A percentile compares a stretch with the other conserved stretches of the same genome.
These are phyloP conservation scores for Phaonia tiefii DNA, from an alignment of 2,888 invertebrate genomes.

Conservation along the genomic window DNA sequence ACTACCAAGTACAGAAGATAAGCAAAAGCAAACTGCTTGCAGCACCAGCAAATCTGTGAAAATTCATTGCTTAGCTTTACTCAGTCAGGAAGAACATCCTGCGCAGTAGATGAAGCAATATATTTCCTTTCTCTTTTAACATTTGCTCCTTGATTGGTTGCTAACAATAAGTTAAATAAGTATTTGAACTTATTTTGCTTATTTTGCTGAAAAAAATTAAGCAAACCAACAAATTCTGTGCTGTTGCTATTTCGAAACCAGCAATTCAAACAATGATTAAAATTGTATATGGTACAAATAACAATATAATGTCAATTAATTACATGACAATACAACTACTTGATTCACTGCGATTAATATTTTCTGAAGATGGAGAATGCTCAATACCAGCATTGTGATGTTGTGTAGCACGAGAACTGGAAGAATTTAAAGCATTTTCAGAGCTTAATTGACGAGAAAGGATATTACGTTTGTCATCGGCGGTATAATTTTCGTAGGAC, in stretches of 20 bases:
- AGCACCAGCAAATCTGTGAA: no score
- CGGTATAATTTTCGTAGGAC: constrained; percentile 60
- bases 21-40: no score
- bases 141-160: no score
- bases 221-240: no score
- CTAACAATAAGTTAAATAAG: no score
- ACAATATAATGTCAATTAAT: constrained; percentile 15
- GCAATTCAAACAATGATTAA: constrained; percentile 67
- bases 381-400: constrained; percentile 35
- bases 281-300: constrained; percentile 52
- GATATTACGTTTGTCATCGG: constrained; percentile 71
- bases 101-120: no score
- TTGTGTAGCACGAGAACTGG: constrained; percentile 32
- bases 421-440: constrained; percentile 52
- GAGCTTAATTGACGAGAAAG: constrained; percentile 67
- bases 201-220: no score
- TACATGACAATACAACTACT: constrained; percentile 73
- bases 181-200: no score
- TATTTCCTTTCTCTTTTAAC: no score
- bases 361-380: constrained; percentile 39
- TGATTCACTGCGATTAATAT: constrained; percentile 64
- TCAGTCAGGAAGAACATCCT: no score
- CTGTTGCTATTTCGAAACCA: neutral
- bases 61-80: no score
- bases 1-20: no score